Base-by-base conservation (phyloP, 1,140 invertebrate species). In the Aphelinus atriplicis region DNA sequence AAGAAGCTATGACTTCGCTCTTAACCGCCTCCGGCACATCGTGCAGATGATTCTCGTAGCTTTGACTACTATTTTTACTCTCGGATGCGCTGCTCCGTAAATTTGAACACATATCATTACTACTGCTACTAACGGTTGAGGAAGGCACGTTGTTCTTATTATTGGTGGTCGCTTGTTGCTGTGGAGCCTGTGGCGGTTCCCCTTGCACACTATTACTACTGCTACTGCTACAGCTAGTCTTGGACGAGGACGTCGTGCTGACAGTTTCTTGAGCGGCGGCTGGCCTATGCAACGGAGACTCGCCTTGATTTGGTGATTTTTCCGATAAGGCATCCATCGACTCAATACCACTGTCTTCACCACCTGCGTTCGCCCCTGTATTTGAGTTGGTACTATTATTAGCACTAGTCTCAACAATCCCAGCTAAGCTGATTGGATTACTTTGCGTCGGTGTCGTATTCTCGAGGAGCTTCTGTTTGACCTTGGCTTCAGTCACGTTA, bases 321-420 rank as follows among this genome's bases (percentile, higher is more conserved):
- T 97, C 95, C 45, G 95, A 96, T 3, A 96, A 84, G 2, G 95
- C 95, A 82, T 97, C 95, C 95, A 96, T 96, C 3, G 95, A 96
- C 83, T 97, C 95, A 42, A 97, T 96, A 2, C 95, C 95, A 57
- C 95, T 96, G 86, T 97, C 95, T 84, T 97, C 95, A 43, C 95
- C 95, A 75, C 50, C 91, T 88, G 60, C 90, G 82, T 46, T 84
- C 6, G 9, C 71, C 7, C n/a, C 70, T 9, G 5, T 58, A 26
- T 60, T 61, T 42, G 66, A 93, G 7, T n/a, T 53, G n/a, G 45
- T 67, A 46, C 5, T 26, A 3, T 3, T 55, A 45, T 71, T 94
- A 42, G 93, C 94, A 9, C 55, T 65, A 5, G 47, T 46, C 0
- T 71, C 73, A 46, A 57, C 50, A 4, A 64, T 70, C 3, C 63